Evolutionary conservation across 1,140 invertebrate genomes (phyloP), one percentile per base, ranked within the genome.

Genomic region (Drosophila pseudoobscura): DNA sequence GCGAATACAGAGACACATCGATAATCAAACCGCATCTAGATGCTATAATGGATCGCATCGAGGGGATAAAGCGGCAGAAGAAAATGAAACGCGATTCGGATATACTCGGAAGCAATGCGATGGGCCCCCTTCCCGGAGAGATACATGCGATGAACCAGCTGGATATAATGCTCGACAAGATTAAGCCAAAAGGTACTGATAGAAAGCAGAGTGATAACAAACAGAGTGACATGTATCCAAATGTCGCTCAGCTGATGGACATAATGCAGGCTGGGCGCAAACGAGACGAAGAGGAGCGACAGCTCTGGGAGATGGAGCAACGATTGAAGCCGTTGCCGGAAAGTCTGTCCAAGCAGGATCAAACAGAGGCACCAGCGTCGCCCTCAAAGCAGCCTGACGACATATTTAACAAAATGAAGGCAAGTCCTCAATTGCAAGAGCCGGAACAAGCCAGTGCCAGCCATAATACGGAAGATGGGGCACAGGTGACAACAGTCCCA

Each of bases 11-110:
- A 41, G 77, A 87, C 22, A 80, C 78, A 0, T 78, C 82, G 9
- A 60, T 54, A 26, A 71, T 85, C 0, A 85, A 85, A 6, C 78
- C 74, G 1, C 74, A 56, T 11, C 26, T 85, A 46, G 82, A 85
- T 58, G 76, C 72, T 2, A 20, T 84, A 13, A 65, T 76, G 31
- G 59, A 45, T 35, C 59, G 76, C 43, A 58, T 84, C 31, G 59
- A 84, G 8, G 49, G 47, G 2, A 39, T 45, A 9, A 63, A 58
- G 9, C 51, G 76, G n/a, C 15, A 56, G 7, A 7, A 6, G 5
- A 51, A 65, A 45, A 35, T 13, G 35, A 44, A 26, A 63, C 54
- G 31, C 44, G 43, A n/a, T 39, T 43, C 9, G 17, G 0, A 2
- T 24, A 11, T 39, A 26, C 11, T 45, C 15, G 41, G 20, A 35